A percentile compares a stretch with the other conserved stretches of the same genome.
Conservation (phyloP, 2,888 invertebrate genomes). For the Diaperis boleti region DNA sequence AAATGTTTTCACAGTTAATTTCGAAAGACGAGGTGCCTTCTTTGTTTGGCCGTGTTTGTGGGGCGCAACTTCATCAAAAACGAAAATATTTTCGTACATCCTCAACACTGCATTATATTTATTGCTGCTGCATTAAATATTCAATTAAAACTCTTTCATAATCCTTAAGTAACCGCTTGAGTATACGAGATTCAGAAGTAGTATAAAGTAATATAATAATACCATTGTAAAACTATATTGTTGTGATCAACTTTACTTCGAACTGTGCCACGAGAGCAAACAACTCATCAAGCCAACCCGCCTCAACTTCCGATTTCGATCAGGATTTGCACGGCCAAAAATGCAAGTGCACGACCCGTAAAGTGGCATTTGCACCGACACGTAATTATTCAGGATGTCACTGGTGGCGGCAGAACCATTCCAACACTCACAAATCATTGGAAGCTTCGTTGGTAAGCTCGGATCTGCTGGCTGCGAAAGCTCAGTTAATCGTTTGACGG, state of each 20-base stretch:
- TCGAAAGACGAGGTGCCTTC: conserved; percentile 25
- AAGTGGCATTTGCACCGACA: conserved; percentile 56
- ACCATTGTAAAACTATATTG: no score
- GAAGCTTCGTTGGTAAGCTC: conserved; percentile 58
- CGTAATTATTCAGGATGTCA: conserved; percentile 59
- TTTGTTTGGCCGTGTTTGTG: conserved; percentile 11
- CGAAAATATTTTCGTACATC: conserved; percentile 19
- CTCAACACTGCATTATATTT: no score
- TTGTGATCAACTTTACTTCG: no score
- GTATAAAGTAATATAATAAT: no score
- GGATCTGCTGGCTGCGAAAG: conserved; percentile 56
- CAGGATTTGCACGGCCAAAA: conserved; percentile 31
- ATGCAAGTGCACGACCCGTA: conserved; percentile 44
- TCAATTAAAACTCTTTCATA: no score
- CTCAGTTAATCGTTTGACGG: conserved; percentile 58
- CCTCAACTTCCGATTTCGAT: not conserved
- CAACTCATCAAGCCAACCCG: no score
- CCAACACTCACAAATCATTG: conserved; percentile 65
- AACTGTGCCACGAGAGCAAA: no score
- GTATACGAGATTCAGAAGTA: no score
- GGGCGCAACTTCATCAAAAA: conserved; percentile 16
- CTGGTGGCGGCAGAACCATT: conserved; percentile 52
- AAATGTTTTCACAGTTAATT: conserved; percentile 49
- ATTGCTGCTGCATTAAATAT: no score
- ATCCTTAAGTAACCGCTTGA: no score